Evolutionary conservation across 2,888 invertebrate species (phyloP).

Genomic region (Pogonocherus hispidulus): DNA sequence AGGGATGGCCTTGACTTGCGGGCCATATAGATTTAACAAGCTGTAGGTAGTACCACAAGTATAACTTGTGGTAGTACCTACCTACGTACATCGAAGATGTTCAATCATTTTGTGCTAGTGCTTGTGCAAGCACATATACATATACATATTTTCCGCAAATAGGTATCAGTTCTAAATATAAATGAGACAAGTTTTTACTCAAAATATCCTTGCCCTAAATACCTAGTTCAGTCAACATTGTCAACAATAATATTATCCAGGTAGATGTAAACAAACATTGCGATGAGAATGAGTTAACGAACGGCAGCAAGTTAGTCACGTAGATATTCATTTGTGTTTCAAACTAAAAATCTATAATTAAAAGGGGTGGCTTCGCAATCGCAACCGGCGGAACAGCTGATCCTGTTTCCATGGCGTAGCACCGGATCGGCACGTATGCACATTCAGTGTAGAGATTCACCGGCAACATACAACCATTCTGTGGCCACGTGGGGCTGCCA

Average conservation of each 20-base stretch:
- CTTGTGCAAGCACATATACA: too few relatives aligned
- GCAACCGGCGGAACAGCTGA: constrained; percentile 21
- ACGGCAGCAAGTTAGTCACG: constrained; percentile 1
- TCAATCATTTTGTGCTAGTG: too few relatives aligned
- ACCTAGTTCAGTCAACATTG: neutral
- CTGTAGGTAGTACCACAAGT: too few relatives aligned
- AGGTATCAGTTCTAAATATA: neutral
- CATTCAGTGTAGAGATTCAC: neutral
- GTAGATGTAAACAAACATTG: neutral
- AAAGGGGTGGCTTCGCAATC: too few relatives aligned
- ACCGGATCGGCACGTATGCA: constrained; percentile 23
- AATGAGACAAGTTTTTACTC: neutral
- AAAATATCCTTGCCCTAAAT: neutral
- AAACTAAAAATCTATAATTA: too few relatives aligned
- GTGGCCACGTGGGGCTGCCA: constrained; percentile 10
- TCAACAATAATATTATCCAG: too few relatives aligned
- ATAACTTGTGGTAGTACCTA: too few relatives aligned
- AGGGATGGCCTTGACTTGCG: too few relatives aligned
- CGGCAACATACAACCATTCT: constrained; percentile 10
- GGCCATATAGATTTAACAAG: too few relatives aligned
- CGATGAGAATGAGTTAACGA: neutral
- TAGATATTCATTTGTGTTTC: too few relatives aligned
- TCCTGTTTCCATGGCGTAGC: constrained; percentile 22
- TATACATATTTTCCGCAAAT: neutral
- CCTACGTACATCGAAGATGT: too few relatives aligned